A percentile compares a stretch with the other conserved stretches of the same genome.
Conservation (phyloP, 2,797 vertebrate genomes). For the Pangasius larnaudii region DNA sequence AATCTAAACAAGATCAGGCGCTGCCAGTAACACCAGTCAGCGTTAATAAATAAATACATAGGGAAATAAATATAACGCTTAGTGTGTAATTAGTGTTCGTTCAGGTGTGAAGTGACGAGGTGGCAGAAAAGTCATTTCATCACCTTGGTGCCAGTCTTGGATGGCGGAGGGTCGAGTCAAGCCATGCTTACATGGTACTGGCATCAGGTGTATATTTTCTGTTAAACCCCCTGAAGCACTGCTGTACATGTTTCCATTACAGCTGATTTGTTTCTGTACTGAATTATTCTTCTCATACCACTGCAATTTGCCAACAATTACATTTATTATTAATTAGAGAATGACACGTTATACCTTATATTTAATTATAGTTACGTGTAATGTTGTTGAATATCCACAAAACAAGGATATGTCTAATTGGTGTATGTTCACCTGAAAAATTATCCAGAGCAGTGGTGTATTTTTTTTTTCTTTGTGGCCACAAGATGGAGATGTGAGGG, state of each 20-base stretch:
- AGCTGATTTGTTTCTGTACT: not conserved
- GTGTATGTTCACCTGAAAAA: not conserved
- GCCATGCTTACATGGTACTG: not conserved
- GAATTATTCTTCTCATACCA: not conserved
- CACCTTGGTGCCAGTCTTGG: not conserved
- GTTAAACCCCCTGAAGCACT: not conserved
- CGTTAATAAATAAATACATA: not conserved
- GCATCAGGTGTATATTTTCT: not conserved
- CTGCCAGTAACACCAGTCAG: not conserved
- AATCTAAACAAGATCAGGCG: not conserved
- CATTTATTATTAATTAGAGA: not conserved
- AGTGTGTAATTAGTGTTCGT: not conserved
- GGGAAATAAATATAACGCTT: no score
- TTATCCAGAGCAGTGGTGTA: not conserved
- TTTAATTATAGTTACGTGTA: not conserved
- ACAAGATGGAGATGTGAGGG: not conserved
- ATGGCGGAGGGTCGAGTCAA: not conserved
- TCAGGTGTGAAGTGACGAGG: not conserved
- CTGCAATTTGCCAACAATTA: not conserved
- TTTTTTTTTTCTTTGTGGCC: not conserved
- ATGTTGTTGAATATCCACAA: not conserved
- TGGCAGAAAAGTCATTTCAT: not conserved
- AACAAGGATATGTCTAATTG: not conserved
- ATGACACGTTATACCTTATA: not conserved
- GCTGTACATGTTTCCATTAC: not conserved